Conservation (phyloP, 2,113 vertebrate genomes). For the Toxotes chatareus region DNA sequence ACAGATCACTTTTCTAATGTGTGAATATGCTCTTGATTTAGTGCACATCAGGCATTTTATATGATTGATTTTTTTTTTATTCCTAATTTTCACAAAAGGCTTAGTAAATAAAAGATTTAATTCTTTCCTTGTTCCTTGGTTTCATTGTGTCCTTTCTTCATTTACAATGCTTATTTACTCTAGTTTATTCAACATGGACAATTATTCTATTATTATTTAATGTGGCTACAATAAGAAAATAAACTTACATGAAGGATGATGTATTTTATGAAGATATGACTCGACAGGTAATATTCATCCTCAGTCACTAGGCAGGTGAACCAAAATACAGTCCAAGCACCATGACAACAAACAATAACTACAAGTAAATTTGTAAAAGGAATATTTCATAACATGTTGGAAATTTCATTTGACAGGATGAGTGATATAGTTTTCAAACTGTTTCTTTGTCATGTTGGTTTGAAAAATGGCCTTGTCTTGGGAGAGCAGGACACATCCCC, state of each 20-base stretch:
- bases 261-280: conserved; percentile 25
- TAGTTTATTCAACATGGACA: background rate
- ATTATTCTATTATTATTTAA: conserved; percentile 6
- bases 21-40: conserved; percentile 3
- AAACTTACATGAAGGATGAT: background rate
- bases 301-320: background rate
- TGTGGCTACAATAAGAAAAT: conserved; percentile 4
- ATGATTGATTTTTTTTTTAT: background rate
- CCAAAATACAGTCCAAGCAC: conserved; percentile 21
- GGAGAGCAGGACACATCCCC: conserved; percentile 51
- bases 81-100: background rate
- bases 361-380: conserved; percentile 40
- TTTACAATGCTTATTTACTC: background rate
- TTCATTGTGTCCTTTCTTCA: background rate
- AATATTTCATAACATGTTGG: conserved; percentile 42
- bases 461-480: conserved; percentile 58
- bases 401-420: conserved; percentile 50
- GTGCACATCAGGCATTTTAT: background rate
- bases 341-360: background rate
- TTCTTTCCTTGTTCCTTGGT: background rate
- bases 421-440: conserved; percentile 58
- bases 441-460: conserved; percentile 48
- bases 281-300: background rate
- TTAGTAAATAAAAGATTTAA: background rate
- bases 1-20: conserved; percentile 1